A percentile compares a stretch with the other conserved stretches of the same genome.
phyloP scores from a whole-genome alignment of 1,140 invertebrate genomes.

The Yoshiicerus persimilis region DNA sequence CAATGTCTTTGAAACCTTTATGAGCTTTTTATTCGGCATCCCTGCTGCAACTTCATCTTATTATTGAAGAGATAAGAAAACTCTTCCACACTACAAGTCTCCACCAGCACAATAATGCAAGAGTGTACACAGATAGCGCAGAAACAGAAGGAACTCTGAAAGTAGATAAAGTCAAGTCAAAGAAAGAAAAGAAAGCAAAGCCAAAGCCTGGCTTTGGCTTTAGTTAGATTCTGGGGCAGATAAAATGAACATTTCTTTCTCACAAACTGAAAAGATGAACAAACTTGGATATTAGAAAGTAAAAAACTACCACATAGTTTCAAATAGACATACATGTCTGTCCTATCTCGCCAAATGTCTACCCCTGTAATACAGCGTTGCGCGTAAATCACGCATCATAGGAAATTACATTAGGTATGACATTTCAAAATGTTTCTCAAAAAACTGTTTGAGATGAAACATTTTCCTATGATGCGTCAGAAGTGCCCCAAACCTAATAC shows the following conservation, averaged over 20 bases:
- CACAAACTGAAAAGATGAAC: not conserved
- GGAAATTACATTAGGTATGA: too few relatives aligned
- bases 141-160: not conserved
- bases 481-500: not conserved
- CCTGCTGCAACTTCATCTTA: slow-evolving; percentile 5
- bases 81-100: not conserved
- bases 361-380: too few relatives aligned
- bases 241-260: not conserved
- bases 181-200: not conserved
- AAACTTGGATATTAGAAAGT: not conserved
- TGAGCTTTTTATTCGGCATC: slow-evolving; percentile 13
- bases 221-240: not conserved
- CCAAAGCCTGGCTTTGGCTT: not conserved
- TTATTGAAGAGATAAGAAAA: slow-evolving; percentile 18
- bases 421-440: too few relatives aligned
- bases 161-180: not conserved
- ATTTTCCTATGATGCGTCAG: too few relatives aligned
- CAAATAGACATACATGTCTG: not conserved
- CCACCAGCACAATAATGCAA: not conserved
- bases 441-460: too few relatives aligned
- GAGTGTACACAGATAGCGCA: not conserved
- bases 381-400: too few relatives aligned
- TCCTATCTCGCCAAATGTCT: not conserved
- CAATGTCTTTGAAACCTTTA: not conserved
- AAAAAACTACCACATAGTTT: not conserved